Percentiles rank a stretch among this genome's conserved stretches.
phyloP scores from a whole-genome alignment of 2,888 invertebrate species.

The Aleiodes alternator region DNA sequence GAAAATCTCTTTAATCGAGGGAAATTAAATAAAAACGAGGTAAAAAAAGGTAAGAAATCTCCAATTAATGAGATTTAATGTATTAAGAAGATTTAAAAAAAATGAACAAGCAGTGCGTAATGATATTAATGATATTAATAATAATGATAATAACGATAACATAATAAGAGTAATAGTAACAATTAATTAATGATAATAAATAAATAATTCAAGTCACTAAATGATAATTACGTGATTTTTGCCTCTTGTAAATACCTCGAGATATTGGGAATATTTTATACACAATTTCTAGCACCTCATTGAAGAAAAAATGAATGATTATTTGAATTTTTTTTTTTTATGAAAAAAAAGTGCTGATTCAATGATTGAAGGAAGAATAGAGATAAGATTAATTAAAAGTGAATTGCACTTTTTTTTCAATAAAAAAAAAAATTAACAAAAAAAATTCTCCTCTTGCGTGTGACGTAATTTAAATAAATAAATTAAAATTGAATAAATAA shows the following conservation, averaged over 20 bases:
- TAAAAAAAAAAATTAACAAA: slow-evolving; percentile 37
- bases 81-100: slow-evolving; percentile 56
- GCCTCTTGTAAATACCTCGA: slow-evolving; percentile 65
- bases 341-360: no score
- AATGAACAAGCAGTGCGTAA: background rate
- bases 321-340: no score
- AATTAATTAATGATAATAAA: slow-evolving; percentile 20
- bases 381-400: no score
- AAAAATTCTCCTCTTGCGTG: slow-evolving; percentile 29
- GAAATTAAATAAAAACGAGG: background rate
- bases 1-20: background rate
- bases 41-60: slow-evolving; percentile 45
- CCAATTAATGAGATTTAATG: slow-evolving; percentile 65
- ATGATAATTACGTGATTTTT: slow-evolving; percentile 30
- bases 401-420: no score
- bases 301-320: no score
- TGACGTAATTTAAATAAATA: slow-evolving; percentile 17
- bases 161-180: slow-evolving; percentile 16
- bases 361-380: no score
- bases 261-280: slow-evolving; percentile 71
- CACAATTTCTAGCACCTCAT: slow-evolving; percentile 64
- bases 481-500: slow-evolving; percentile 12
- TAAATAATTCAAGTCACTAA: slow-evolving; percentile 14
- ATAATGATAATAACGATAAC: background rate
- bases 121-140: slow-evolving; percentile 17